Base-by-base conservation (phyloP, 2,888 invertebrate genomes). In the Lypha dubia region DNA sequence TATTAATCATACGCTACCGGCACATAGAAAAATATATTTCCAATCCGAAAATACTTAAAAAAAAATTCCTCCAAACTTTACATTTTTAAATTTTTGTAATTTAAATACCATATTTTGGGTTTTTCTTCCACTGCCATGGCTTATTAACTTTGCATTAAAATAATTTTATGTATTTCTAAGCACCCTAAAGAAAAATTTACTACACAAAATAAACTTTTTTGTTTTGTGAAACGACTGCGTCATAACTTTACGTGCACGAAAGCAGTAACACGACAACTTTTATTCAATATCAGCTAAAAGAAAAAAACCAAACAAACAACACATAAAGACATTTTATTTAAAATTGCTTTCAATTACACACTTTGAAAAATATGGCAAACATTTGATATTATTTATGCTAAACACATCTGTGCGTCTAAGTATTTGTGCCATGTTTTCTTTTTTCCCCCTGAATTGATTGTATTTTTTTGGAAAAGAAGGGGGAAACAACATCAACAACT, bases 381-480 rank as follows among this genome's bases (percentile, higher is more conserved):
- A 35, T 35, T 35, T 35, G 15, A 24, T 51, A 75, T 81, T 56
- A 81, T 75, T 75, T 81, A 81, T 81, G 81, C 75, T 38, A 81
- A 81, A 81, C 75, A 63, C 81, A 81, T 70, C 74, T 81, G 68
- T 68, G 68, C 46, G 62, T 63, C 41, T 53, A 53, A 68, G 35
- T 62, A 22, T 73, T 65, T 46, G 35, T n/a, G 20, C 17, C n/a
- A 2, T 7, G 3, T 15, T 32, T 44, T 71, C 24, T n/a, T n/a
- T n/a, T n/a, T n/a, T n/a, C n/a, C n/a, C 9, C 9, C 7, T 32
- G 20, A 20, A 46, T 44, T 20, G n/a, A 20, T 24, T 58, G 13
- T 32, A 2, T 32, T 9, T 44, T n/a, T 4, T 41, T 1, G 35
- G 32, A 28, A 58, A 70, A 53, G 53, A 44, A 13, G 11, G 53